These are phyloP conservation scores for Hypomecis punctinalis DNA, from an alignment of 2,888 invertebrate genomes.

Conservation along the genomic window DNA sequence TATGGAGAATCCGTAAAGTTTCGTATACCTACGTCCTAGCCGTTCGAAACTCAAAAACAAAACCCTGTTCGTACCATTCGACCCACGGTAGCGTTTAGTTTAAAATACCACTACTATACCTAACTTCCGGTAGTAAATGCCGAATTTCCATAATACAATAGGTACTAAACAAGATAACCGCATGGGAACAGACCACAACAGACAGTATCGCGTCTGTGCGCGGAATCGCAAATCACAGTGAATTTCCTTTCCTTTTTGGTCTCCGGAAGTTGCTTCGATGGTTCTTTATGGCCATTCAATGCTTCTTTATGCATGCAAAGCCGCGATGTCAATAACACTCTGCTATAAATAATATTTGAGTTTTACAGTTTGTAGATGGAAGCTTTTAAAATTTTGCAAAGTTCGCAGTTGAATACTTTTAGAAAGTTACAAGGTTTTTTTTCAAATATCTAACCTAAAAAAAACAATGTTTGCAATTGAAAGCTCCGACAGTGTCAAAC, in stretches of 20 bases:
- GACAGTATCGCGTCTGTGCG: conserved; percentile 64
- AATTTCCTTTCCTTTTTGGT: conserved; percentile 79
- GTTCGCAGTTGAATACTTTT: too few species aligned
- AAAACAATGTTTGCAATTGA: too few species aligned
- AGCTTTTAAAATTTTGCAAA: too few species aligned
- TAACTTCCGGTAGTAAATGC: conserved; percentile 4
- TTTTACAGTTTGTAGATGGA: not conserved
- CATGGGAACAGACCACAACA: conserved; percentile 59
- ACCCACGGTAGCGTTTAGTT: not conserved
- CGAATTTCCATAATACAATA: conserved; percentile 34
- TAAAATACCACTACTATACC: not conserved
- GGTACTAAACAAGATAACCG: conserved; percentile 56
- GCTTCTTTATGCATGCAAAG: conserved; percentile 67
- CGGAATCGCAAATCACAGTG: conserved; percentile 71
- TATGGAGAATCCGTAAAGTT: too few species aligned
- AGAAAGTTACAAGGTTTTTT: too few species aligned
- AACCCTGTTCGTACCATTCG: too few species aligned
- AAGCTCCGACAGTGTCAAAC: too few species aligned
- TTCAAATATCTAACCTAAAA: too few species aligned
- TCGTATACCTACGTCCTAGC: too few species aligned
- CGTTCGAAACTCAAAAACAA: too few species aligned
- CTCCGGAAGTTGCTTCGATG: conserved; percentile 72
- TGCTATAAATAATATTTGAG: not conserved
- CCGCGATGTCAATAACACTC: conserved; percentile 65
- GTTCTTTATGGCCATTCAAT: conserved; percentile 55